Conservation (phyloP, 2,888 invertebrate genomes). For the Nomada flava region DNA sequence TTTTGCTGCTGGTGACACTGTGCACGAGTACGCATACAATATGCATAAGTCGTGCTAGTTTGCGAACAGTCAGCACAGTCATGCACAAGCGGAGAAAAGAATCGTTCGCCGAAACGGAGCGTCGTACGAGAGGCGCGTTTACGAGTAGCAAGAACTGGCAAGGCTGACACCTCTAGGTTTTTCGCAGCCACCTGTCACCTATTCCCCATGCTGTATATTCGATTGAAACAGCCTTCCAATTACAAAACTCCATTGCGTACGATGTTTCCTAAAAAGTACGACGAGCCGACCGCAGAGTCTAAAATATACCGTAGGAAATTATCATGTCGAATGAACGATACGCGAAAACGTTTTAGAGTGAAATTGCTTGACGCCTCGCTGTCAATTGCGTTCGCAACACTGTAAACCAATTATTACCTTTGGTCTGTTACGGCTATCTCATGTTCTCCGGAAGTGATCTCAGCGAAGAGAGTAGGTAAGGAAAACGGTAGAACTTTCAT, state of each 20-base stretch:
- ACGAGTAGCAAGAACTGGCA: neutral
- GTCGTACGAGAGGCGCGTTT: neutral
- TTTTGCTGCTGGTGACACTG: slow-evolving; percentile 21
- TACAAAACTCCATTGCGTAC: neutral
- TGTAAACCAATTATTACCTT: slow-evolving; percentile 32
- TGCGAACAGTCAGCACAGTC: slow-evolving; percentile 33
- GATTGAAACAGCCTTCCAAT: slow-evolving; percentile 1
- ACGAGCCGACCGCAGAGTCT: slow-evolving; percentile 37
- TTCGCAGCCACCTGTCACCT: neutral
- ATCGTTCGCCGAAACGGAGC: slow-evolving; percentile 23
- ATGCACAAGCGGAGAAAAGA: slow-evolving; percentile 24
- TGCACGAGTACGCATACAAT: slow-evolving; percentile 45
- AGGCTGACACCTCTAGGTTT: neutral
- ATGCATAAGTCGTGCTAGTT: slow-evolving; percentile 57
- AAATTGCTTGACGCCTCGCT: neutral
- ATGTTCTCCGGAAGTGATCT: slow-evolving; percentile 45
- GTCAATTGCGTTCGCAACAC: neutral
- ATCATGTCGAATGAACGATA: neutral
- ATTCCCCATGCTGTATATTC: neutral
- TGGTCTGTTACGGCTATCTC: slow-evolving; percentile 41
- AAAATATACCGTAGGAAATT: slow-evolving; percentile 5
- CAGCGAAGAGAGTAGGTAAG: neutral
- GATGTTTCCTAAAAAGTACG: slow-evolving; percentile 57
- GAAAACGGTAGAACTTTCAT: neutral
- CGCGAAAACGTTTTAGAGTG: neutral